phyloP scores from a whole-genome alignment of 2,797 vertebrate species.

The Leptodactylus fallax region DNA sequence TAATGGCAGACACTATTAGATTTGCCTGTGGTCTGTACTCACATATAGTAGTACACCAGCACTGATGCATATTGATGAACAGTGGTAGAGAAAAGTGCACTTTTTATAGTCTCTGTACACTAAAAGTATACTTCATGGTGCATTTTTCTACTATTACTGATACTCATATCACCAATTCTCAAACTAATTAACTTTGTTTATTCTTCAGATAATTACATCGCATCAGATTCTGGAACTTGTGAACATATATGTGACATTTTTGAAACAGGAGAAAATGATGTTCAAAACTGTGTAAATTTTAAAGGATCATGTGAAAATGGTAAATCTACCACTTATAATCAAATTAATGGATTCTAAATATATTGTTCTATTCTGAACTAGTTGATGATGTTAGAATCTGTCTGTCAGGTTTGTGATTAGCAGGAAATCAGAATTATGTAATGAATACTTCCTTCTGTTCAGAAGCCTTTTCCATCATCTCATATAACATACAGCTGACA shows the following conservation, averaged over 20 bases:
- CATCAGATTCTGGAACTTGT: constrained; percentile 92
- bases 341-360: not conserved
- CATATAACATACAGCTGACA: too few species aligned
- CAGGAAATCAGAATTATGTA: too few species aligned
- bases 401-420: not conserved
- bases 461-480: too few species aligned
- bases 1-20: too few species aligned
- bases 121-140: too few species aligned
- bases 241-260: constrained; percentile 88
- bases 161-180: not conserved
- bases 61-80: too few species aligned
- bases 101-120: too few species aligned
- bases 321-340: constrained; percentile 65
- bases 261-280: constrained; percentile 86
- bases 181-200: not conserved
- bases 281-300: constrained; percentile 92
- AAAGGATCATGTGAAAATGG: constrained; percentile 93
- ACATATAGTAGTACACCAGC: too few species aligned
- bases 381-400: not conserved
- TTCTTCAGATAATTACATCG: constrained; percentile 91
- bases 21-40: too few species aligned
- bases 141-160: not conserved
- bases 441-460: too few species aligned
- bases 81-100: too few species aligned
- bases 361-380: not conserved